Evolutionary conservation across 1,140 invertebrate genomes (phyloP).

Genomic region (Eupristina koningsbergeri): DNA sequence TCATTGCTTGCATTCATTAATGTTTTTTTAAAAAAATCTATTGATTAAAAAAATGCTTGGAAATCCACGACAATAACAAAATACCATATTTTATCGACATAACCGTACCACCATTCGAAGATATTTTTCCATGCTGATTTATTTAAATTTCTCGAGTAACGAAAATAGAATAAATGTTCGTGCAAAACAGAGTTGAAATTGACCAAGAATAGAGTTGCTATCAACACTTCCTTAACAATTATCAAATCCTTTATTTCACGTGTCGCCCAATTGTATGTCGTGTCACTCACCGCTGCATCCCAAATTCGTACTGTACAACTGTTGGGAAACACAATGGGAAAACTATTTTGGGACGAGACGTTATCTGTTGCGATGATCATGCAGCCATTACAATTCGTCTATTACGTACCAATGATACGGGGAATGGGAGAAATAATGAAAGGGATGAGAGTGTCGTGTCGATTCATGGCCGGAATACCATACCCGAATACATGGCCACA

Average conservation of each 20-base stretch:
- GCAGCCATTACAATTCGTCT: not conserved
- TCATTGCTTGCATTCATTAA: too few species aligned
- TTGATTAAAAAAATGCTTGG: too few species aligned
- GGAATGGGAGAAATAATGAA: not conserved
- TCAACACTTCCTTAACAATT: constrained; percentile 47
- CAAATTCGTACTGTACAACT: not conserved
- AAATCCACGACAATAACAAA: too few species aligned
- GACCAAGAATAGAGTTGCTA: too few species aligned
- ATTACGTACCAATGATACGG: not conserved
- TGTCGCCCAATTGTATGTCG: not conserved
- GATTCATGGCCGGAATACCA: not conserved
- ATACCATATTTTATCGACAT: too few species aligned
- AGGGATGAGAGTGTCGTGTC: not conserved
- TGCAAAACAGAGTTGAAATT: too few species aligned
- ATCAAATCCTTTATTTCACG: constrained; percentile 47
- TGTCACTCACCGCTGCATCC: not conserved
- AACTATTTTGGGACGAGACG: not conserved
- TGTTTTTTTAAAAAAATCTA: too few species aligned
- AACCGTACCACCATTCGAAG: too few species aligned
- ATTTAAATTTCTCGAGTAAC: too few species aligned
- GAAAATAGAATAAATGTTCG: too few species aligned
- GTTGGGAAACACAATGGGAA: constrained; percentile 3
- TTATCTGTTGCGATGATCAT: not conserved
- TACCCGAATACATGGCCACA: not conserved
- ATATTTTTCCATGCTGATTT: too few species aligned